Conservation (phyloP, 2,113 vertebrate genomes). For the Glareola pratincola region DNA sequence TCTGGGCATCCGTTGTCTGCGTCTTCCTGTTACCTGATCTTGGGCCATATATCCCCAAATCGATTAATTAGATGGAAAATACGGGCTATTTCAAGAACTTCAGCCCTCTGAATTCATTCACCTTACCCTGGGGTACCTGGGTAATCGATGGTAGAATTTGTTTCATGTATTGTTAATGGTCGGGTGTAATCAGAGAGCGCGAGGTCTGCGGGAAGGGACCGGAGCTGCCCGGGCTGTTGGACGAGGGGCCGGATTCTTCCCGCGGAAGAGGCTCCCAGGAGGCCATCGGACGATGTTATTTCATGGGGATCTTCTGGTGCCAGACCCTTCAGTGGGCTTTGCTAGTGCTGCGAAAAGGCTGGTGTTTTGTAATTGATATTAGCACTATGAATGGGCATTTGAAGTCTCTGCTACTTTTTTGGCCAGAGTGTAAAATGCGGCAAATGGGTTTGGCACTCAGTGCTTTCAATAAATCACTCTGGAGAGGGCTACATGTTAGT, state of each 20-base stretch:
- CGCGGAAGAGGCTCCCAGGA: accelerated
- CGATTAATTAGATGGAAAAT: neutral
- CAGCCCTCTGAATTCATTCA: neutral
- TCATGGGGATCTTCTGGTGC: neutral
- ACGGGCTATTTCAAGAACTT: neutral
- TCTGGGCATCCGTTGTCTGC: neutral
- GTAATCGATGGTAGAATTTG: neutral
- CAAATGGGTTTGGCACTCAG: slow-evolving; percentile 8
- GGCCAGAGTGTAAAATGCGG: neutral
- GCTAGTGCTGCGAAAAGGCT: neutral
- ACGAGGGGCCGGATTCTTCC: accelerated
- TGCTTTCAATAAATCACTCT: slow-evolving; percentile 3
- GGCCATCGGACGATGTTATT: neutral
- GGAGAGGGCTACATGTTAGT: neutral
- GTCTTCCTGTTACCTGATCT: neutral
- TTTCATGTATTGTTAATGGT: neutral
- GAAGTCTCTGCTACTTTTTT: slow-evolving; percentile 16
- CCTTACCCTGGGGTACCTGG: neutral
- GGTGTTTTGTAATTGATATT: neutral
- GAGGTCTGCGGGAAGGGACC: neutral
- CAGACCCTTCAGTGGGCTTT: neutral
- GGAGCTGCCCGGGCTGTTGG: neutral
- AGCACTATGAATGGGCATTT: neutral
- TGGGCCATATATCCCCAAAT: neutral
- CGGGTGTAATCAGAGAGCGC: neutral